Evolutionary conservation across 2,113 vertebrate genomes (phyloP), one percentile per base, ranked within the genome.

Genomic region (Sinosuthora webbiana): DNA sequence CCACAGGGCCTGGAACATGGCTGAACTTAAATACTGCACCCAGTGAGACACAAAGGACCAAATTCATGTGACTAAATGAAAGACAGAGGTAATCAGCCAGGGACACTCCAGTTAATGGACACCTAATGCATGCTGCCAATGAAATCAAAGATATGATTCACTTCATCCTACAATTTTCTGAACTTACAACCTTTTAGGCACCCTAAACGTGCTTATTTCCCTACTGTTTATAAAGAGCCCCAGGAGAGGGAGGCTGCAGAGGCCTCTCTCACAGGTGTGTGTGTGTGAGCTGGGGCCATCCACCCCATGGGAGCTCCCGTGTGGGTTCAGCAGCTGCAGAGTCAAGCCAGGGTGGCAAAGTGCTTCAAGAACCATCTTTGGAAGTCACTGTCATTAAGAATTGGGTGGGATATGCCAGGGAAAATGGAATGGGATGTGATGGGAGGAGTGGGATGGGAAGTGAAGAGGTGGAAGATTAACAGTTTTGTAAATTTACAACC

Each of bases 271-370:
- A 41, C 41, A 14, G 41, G 41, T 41, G 41, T 41, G 4, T 44
- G 21, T 22, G 14, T 13, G 41, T 16, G 24, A 15, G 12, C 80
- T 3, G 12, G 75, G 44, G 7, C 47, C 7, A 5, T 20, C 10
- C 81, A 12, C 15, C 14, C 35, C 24, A 27, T 0, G 1, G 0
- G 44, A 60, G 30, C 33, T 50, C n/a, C 4, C 9, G 33, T 12
- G 45, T 25, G 39, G 20, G 17, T 18, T 55, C 89, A 71, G 56
- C 44, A 63, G 25, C 13, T 52, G 64, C 39, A 76, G 27, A 63
- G 33, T 23, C 53, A 75, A 6, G 11, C n/a, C 31, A 44, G 15
- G 10, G n/a, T 3, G 7, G 8, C 9, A 50, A 57, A 84, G 24
- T 1, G 24, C 41, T 65, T 15, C 20, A 63, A 79, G 31, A 37